These are phyloP conservation scores for Boleophthalmus pectinirostris DNA, from an alignment of 2,113 vertebrate genomes.

Conservation along the genomic window DNA sequence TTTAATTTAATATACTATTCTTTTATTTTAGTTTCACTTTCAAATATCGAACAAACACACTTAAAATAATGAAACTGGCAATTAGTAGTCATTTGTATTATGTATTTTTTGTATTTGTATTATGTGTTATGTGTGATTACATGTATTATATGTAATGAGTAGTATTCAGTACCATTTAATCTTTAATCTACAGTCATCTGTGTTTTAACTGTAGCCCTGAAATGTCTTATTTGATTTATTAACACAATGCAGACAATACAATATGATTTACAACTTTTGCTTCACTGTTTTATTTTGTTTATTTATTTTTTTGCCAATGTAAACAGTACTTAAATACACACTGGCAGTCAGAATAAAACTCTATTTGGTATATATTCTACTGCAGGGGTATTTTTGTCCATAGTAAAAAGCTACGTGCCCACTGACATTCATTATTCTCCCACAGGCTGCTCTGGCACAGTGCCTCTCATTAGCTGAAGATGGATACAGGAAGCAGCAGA, in stretches of 20 bases:
- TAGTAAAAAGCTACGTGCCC: neutral
- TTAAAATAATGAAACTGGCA: neutral
- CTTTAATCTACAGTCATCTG: neutral
- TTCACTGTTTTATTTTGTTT: too few species aligned
- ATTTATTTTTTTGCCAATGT: too few species aligned
- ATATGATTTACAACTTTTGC: too few species aligned
- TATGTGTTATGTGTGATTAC: neutral
- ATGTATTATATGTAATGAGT: neutral
- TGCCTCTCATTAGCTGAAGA: slow-evolving; percentile 31
- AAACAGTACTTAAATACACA: too few species aligned
- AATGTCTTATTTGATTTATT: too few species aligned
- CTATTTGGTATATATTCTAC: slow-evolving; percentile 12
- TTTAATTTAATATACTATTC: too few species aligned
- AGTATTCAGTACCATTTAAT: neutral
- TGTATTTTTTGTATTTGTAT: too few species aligned
- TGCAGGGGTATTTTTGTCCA: neutral
- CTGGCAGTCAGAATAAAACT: neutral
- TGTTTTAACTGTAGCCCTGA: too few species aligned
- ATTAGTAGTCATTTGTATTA: neutral
- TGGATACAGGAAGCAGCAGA: slow-evolving; percentile 30
- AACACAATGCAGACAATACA: too few species aligned
- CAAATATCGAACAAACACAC: neutral
- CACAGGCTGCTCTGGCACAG: slow-evolving; percentile 34
- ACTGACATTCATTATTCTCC: slow-evolving; percentile 28
- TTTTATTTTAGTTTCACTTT: neutral